Evolutionary conservation across 2,113 vertebrate genomes (phyloP).

Genomic region (Oceanodroma tethys): DNA sequence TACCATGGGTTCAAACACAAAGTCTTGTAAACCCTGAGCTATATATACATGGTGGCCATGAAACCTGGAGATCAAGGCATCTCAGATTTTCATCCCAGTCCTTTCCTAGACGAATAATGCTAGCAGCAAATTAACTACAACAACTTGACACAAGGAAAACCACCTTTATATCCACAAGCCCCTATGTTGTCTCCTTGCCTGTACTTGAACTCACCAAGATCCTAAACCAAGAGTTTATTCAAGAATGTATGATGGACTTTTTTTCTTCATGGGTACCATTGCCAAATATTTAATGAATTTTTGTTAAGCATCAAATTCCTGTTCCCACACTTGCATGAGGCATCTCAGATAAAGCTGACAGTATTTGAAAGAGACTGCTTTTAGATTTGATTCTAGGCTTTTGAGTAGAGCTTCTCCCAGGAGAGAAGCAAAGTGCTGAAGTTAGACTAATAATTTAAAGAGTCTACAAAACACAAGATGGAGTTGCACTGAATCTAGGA

Average conservation of each 20-base stretch:
- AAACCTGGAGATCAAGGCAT: not conserved
- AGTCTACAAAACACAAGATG: not conserved
- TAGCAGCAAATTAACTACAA: not conserved
- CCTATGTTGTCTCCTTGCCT: rapidly evolving
- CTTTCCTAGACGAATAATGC: not conserved
- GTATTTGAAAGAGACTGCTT: not conserved
- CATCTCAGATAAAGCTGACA: not conserved
- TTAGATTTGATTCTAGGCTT: not conserved
- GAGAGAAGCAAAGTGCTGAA: not conserved
- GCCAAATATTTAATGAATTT: not conserved
- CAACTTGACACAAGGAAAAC: not conserved
- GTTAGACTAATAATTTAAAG: not conserved
- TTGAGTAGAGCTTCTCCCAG: not conserved
- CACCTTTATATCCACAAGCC: not conserved
- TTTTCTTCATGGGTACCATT: not conserved
- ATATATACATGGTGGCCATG: not conserved
- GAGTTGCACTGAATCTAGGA: not conserved
- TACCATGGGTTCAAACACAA: not conserved
- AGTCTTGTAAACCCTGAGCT: not conserved
- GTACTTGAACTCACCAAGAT: not conserved
- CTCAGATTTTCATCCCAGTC: not conserved
- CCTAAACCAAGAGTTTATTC: not conserved
- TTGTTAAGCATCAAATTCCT: not conserved
- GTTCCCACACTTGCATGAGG: not conserved
- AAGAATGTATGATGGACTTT: rapidly evolving